These are phyloP conservation scores for Acleris cristana DNA, from an alignment of 2,888 invertebrate species.

Conservation along the genomic window DNA sequence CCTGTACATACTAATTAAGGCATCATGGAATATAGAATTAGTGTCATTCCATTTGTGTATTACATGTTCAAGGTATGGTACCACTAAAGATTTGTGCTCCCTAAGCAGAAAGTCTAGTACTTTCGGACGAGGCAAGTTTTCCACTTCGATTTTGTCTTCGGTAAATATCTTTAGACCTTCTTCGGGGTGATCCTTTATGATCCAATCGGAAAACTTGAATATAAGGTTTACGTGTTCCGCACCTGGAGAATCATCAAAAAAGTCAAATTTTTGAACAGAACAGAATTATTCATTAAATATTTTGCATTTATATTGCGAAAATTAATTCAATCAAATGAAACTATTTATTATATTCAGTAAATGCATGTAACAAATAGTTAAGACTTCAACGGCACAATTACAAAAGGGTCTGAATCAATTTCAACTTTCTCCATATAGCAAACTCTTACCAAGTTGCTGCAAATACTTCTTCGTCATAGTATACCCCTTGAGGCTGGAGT, in stretches of 20 bases:
- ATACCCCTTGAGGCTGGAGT: slow-evolving; percentile 90
- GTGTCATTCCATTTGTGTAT: slow-evolving; percentile 95
- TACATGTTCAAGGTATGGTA: slow-evolving; percentile 97
- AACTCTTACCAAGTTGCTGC: slow-evolving; percentile 89
- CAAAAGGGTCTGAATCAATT: too few relatives aligned
- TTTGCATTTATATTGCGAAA: too few relatives aligned
- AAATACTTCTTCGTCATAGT: slow-evolving; percentile 95
- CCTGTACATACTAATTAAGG: slow-evolving; percentile 94
- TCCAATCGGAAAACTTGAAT: slow-evolving; percentile 97
- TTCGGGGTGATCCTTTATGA: slow-evolving; percentile 92
- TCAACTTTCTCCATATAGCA: too few relatives aligned
- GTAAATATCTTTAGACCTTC: slow-evolving; percentile 96
- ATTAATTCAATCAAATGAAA: too few relatives aligned
- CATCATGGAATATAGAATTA: slow-evolving; percentile 94
- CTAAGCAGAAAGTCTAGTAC: slow-evolving; percentile 95
- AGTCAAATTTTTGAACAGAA: background rate
- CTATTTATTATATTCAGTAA: too few relatives aligned
- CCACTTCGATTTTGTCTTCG: slow-evolving; percentile 94
- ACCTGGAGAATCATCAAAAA: slow-evolving; percentile 70
- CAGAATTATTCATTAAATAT: background rate
- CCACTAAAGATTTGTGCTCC: slow-evolving; percentile 91
- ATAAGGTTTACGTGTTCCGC: slow-evolving; percentile 92
- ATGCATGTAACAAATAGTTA: too few relatives aligned
- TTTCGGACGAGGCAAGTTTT: slow-evolving; percentile 93
- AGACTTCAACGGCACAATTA: too few relatives aligned